These are phyloP conservation scores for Mythimna ferrago DNA, from an alignment of 2,888 invertebrate genomes.

Conservation along the genomic window DNA sequence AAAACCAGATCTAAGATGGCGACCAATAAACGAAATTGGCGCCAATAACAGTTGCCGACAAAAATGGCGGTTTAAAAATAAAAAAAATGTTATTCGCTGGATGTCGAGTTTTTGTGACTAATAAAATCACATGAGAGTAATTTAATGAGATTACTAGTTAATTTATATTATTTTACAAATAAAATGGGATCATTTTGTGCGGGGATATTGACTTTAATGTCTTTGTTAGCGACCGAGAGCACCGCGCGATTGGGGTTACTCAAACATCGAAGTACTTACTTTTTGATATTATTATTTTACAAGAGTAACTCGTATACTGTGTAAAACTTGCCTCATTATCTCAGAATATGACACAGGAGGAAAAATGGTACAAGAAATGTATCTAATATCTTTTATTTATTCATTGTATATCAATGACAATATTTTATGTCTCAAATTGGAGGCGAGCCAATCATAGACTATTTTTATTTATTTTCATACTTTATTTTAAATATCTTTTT, in stretches of 20 bases:
- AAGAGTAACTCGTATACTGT: not conserved
- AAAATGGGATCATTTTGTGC: conserved; percentile 63
- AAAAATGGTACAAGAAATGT: not conserved
- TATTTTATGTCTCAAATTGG: not conserved
- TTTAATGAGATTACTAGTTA: conserved; percentile 83
- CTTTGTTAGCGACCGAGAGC: conserved; percentile 40
- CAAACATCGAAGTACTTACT: conserved; percentile 47
- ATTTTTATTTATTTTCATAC: conserved; percentile 20
- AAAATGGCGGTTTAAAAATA: conserved; percentile 52
- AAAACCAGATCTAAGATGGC: conserved; percentile 47
- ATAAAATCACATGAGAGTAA: conserved; percentile 65
- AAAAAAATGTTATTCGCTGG: conserved; percentile 36
- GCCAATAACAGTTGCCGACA: conserved; percentile 36
- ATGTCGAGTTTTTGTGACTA: conserved; percentile 40
- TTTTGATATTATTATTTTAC: conserved; percentile 2
- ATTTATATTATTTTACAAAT: conserved; percentile 76
- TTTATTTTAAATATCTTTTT: conserved; percentile 24
- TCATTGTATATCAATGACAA: not conserved
- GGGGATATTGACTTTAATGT: conserved; percentile 38
- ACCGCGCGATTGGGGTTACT: conserved; percentile 40
- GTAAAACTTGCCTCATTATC: conserved; percentile 7
- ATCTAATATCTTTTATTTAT: not conserved
- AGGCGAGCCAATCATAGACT: conserved; percentile 19
- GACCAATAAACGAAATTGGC: conserved; percentile 28
- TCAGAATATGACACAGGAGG: not conserved